Conservation (phyloP, 2,888 invertebrate species). For the Colletes collaris region DNA sequence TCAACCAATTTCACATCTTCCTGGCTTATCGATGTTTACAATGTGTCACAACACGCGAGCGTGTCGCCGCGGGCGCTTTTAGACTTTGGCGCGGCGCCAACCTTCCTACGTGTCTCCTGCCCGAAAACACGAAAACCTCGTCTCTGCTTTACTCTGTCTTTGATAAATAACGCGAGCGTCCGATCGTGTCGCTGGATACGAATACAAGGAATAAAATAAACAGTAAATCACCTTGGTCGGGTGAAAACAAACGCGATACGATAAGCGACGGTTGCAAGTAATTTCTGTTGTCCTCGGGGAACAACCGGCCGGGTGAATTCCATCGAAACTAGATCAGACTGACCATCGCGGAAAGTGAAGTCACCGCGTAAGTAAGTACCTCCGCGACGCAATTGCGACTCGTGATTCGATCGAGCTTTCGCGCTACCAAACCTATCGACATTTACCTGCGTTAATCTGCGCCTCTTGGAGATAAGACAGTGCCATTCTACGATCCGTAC, state of each 20-base stretch:
- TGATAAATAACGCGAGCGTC: neutral
- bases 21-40: conserved; percentile 69
- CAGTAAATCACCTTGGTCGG: conserved; percentile 16
- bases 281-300: conserved; percentile 21
- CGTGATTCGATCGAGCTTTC: neutral
- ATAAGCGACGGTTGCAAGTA: neutral
- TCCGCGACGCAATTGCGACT: neutral
- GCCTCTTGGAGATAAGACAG: conserved; percentile 79
- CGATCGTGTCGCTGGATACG: too few relatives aligned
- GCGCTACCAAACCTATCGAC: neutral
- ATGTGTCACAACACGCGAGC: conserved; percentile 65
- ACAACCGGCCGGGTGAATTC: neutral
- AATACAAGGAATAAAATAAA: neutral
- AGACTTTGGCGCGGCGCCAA: conserved; percentile 62
- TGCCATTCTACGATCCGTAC: conserved; percentile 80
- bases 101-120: neutral
- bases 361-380: neutral
- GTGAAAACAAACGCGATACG: conserved; percentile 22
- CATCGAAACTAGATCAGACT: neutral
- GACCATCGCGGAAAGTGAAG: neutral
- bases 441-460: conserved; percentile 79
- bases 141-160: neutral
- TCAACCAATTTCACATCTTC: conserved; percentile 55
- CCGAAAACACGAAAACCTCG: conserved; percentile 28
- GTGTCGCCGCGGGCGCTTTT: conserved; percentile 63